These are phyloP conservation scores for Unio pictorum DNA, from an alignment of 2,888 invertebrate genomes.

Conservation along the genomic window DNA sequence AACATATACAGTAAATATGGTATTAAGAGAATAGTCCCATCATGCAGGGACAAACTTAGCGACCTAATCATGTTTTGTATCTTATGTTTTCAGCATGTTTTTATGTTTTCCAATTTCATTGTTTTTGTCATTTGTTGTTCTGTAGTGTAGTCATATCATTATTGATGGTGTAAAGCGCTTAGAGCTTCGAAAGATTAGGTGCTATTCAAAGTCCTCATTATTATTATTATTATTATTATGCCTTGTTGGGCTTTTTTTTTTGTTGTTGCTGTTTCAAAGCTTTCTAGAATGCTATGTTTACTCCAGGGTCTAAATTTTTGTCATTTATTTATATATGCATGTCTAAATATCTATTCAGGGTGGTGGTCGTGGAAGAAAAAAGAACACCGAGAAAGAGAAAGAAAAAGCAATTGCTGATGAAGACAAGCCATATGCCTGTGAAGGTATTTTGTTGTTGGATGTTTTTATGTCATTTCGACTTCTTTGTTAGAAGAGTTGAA, in stretches of 20 bases:
- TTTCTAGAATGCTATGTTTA: neutral
- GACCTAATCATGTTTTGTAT: too few species aligned
- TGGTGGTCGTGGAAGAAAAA: conserved; percentile 41
- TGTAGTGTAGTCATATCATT: too few species aligned
- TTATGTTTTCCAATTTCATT: too few species aligned
- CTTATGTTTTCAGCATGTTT: too few species aligned
- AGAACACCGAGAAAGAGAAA: conserved; percentile 47
- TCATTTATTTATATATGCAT: neutral
- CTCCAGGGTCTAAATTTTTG: neutral
- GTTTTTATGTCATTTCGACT: too few species aligned
- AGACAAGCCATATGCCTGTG: conserved; percentile 92
- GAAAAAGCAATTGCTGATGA: conserved; percentile 52
- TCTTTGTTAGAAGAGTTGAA: too few species aligned
- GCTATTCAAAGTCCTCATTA: too few species aligned
- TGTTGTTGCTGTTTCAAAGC: neutral
- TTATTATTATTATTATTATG: too few species aligned
- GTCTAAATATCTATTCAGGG: conserved; percentile 12
- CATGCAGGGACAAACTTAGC: neutral
- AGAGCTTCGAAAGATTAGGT: too few species aligned
- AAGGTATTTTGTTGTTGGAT: conserved; percentile 79
- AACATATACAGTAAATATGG: too few species aligned
- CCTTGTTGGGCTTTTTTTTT: neutral
- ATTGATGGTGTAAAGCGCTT: too few species aligned
- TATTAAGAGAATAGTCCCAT: neutral
- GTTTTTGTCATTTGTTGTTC: too few species aligned